These are phyloP conservation scores for Trichonephila clavipes DNA, from an alignment of 1,140 invertebrate species.

Conservation along the genomic window DNA sequence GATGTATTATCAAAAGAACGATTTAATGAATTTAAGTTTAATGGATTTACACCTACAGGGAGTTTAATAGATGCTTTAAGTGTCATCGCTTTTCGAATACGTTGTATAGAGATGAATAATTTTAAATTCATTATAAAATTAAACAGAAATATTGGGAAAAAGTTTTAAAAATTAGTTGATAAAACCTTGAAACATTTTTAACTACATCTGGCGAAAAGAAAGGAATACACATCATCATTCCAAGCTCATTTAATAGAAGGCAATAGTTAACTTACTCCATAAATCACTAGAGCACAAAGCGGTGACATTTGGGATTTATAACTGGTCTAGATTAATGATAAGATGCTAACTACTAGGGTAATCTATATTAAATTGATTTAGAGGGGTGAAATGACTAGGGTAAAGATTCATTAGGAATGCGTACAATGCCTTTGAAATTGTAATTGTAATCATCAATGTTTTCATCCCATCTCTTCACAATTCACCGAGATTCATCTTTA, in stretches of 20 bases:
- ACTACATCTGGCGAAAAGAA: too few relatives aligned
- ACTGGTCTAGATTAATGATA: neutral
- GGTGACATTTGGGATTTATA: neutral
- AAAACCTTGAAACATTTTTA: too few relatives aligned
- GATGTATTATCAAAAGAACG: too few relatives aligned
- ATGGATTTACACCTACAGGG: too few relatives aligned
- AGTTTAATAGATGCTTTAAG: too few relatives aligned
- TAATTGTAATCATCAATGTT: neutral
- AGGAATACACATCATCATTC: too few relatives aligned
- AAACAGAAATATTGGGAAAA: too few relatives aligned
- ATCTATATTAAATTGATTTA: neutral
- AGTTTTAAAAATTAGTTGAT: too few relatives aligned
- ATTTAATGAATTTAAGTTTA: too few relatives aligned
- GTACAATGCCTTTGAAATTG: conserved; percentile 16
- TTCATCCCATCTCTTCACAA: neutral
- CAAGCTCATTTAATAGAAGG: neutral
- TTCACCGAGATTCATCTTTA: neutral
- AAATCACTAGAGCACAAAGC: neutral
- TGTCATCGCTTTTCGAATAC: too few relatives aligned
- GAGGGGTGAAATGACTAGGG: neutral
- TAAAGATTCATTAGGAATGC: neutral
- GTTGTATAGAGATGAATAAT: too few relatives aligned
- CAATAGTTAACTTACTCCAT: neutral
- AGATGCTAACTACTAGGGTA: neutral
- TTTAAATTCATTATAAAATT: too few relatives aligned